A percentile compares a stretch with the other conserved stretches of the same genome.
phyloP scores from a whole-genome alignment of 2,113 vertebrate genomes.

The Lagopus muta region DNA sequence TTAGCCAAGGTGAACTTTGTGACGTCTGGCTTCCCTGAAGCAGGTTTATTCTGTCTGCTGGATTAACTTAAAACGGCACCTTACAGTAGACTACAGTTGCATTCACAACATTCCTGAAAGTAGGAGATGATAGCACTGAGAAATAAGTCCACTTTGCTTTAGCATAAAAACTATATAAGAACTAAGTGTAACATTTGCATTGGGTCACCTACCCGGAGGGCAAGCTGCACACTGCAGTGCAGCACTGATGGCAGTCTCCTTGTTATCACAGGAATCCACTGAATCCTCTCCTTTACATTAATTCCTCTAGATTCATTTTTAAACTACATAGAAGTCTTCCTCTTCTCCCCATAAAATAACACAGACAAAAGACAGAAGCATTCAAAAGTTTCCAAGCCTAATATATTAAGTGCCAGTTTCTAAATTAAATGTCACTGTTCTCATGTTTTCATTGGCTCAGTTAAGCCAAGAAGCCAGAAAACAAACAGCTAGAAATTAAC shows the following conservation, averaged over 20 bases:
- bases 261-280: neutral
- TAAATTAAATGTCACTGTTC: neutral
- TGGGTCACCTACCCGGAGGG: neutral
- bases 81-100: neutral
- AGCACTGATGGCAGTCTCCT: neutral
- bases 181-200: neutral
- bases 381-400: neutral
- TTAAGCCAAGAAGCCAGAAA: neutral
- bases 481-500: neutral
- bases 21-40: neutral
- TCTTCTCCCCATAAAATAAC: neutral
- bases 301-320: neutral
- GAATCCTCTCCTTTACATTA: neutral
- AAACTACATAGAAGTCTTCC: neutral
- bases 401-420: neutral
- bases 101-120: neutral
- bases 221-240: neutral
- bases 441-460: neutral
- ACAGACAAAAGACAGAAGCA: neutral
- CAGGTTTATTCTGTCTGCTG: neutral
- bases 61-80: neutral
- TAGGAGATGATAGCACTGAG: neutral
- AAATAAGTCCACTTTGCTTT: neutral
- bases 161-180: neutral
- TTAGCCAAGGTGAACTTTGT: neutral